Evolutionary conservation across 1,140 invertebrate species (phyloP).

Genomic region (Drosophila santomea): DNA sequence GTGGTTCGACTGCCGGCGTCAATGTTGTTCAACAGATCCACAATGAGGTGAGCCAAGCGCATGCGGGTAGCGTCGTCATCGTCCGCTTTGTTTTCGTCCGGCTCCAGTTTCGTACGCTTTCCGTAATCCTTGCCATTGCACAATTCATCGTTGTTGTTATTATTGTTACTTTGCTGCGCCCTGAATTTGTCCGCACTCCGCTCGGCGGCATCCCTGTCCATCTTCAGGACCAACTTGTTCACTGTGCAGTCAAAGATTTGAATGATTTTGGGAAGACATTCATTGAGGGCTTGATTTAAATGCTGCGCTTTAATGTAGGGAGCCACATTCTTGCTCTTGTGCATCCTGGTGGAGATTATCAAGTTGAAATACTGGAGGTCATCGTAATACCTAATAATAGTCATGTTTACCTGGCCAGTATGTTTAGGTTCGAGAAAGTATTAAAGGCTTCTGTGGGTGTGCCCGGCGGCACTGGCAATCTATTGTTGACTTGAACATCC

Average conservation of each 20-base stretch:
- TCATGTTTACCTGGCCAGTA: constrained; percentile 58
- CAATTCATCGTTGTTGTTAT: constrained; percentile 39
- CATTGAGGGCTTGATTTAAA: constrained; percentile 65
- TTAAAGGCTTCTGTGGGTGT: constrained; percentile 69
- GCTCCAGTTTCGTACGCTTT: constrained; percentile 54
- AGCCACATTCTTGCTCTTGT: constrained; percentile 66
- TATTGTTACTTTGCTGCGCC: constrained; percentile 57
- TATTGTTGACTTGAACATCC: constrained; percentile 76
- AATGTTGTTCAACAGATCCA: constrained; percentile 75
- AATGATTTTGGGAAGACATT: constrained; percentile 78
- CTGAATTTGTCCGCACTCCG: constrained; percentile 45
- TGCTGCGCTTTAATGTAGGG: constrained; percentile 58
- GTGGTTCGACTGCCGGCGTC: constrained; percentile 64
- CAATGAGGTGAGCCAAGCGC: constrained; percentile 71
- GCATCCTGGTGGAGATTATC: constrained; percentile 51
- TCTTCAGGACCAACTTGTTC: constrained; percentile 64
- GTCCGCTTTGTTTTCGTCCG: background rate
- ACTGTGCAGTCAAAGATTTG: constrained; percentile 79
- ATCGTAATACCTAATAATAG: background rate
- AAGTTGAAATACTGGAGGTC: background rate
- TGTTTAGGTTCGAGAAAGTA: constrained; percentile 75
- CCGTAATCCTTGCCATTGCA: constrained; percentile 46
- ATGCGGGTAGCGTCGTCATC: constrained; percentile 44
- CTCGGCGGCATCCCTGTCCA: constrained; percentile 62
- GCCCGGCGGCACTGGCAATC: constrained; percentile 47